These are phyloP conservation scores for Astropecten irregularis DNA, from an alignment of 53 echinoderm and acorn worm species.

Conservation along the genomic window DNA sequence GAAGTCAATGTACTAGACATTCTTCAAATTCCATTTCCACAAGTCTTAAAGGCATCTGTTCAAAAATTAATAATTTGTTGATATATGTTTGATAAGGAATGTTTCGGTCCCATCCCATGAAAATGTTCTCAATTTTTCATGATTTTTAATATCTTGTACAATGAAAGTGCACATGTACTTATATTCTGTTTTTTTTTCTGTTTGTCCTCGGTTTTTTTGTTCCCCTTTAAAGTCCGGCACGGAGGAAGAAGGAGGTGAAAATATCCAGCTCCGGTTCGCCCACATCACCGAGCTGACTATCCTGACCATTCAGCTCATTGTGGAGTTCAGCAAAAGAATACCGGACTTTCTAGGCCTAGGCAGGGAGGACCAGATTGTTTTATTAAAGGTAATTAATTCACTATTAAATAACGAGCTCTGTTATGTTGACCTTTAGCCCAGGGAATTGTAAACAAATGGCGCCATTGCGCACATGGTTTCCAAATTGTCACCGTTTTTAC, in stretches of 20 bases:
- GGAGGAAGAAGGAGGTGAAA: conserved; percentile 56
- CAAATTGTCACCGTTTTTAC: neutral
- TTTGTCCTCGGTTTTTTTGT: too few species aligned
- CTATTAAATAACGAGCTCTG: too few species aligned
- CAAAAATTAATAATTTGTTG: too few species aligned
- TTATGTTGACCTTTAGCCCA: neutral
- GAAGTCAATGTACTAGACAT: too few species aligned
- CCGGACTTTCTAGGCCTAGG: conserved; percentile 89
- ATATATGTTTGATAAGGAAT: too few species aligned
- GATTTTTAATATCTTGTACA: too few species aligned
- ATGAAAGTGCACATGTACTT: too few species aligned
- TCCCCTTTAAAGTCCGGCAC: neutral
- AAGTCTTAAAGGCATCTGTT: too few species aligned
- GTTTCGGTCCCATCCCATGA: too few species aligned
- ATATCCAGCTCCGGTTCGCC: conserved; percentile 84
- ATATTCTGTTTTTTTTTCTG: too few species aligned
- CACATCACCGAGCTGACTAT: conserved; percentile 99
- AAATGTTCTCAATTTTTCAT: too few species aligned
- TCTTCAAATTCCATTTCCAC: too few species aligned
- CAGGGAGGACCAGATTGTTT: conserved; percentile 96
- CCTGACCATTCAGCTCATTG: conserved; percentile 96
- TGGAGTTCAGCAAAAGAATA: conserved; percentile 99
- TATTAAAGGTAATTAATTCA: conserved; percentile 79
- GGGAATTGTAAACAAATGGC: neutral
- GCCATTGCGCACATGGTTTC: neutral